Evolutionary conservation across 2,888 invertebrate genomes (phyloP), one percentile per base, ranked within the genome.

Genomic region (Lepeophtheirus nordmannii): DNA sequence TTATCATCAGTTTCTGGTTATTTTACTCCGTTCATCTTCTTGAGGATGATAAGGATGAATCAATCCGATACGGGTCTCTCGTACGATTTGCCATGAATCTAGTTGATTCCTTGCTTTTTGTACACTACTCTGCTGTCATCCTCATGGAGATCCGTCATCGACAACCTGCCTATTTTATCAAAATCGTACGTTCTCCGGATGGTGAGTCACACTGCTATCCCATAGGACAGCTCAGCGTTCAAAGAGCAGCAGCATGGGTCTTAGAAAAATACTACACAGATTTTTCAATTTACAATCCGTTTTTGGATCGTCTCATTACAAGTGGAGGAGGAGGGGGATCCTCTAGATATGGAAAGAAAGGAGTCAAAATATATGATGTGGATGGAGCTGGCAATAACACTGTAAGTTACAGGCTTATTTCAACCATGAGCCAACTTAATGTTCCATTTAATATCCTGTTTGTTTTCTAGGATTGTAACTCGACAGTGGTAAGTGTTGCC

Each of bases 1-100:
- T 94, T 75, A 87, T 89, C 69, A 92, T 96, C 77, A 87, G 94
- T 7, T 97, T 92, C 78, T 98, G 98, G 97, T 80, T 98, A 20
- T 98, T 98, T 78, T 98, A 96, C 75, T 85, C 90, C 72, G 93
- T 96, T 63, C 89, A 96, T 77, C 77, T 81, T 58, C 72, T 78
- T 68, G 76, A 79, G 66, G 74, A 76, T 66, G 72, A 73, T 17
- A 70, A 72, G 66, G 72, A 73, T 17, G 71, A 72, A 65, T 70
- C 70, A 57, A 71, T 76, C 46, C 86, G 88, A 74, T 93, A 92
- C 75, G 86, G 87, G 74, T 85, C 86, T 23, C 79, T 96, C 73
- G 93, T 97, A 37, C 85, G 86, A 65, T 97, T 92, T 73, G 90
- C 96, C 38, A 87, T 88, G 23, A 91, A 89, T 74, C 83, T 96